Evolutionary conservation across 1,140 invertebrate species (phyloP), one percentile per base, ranked within the genome.

Genomic region (Cyrtorhinus lividipennis): DNA sequence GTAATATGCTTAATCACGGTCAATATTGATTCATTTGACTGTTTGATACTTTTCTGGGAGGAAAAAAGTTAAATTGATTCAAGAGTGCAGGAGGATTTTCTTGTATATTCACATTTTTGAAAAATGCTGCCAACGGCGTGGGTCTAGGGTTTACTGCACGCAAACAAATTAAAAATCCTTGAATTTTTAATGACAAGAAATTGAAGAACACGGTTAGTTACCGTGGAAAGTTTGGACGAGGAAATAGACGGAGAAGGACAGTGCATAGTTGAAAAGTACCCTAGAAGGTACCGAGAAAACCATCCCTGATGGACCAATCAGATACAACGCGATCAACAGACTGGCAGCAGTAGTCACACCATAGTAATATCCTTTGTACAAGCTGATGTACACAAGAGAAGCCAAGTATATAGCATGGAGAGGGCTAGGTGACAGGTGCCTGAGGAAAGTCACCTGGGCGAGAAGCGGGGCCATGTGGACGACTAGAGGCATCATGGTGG

Each of bases 181-280:
- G n/a, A n/a, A n/a, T n/a, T n/a, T n/a, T n/a, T n/a, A n/a, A n/a
- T n/a, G n/a, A n/a, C n/a, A n/a, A n/a, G n/a, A n/a, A n/a, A n/a
- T n/a, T n/a, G n/a, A n/a, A n/a, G n/a, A 38, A 56, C 1, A 57
- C 3, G 24, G 1, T 57, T 24, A 57, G 24, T 24, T 15, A 15
- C 23, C 24, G 15, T 57, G 20, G 24, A 57, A 57, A 57, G 64
- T 62, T 56, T 57, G 53, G n/a, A 58, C 59, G 38, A 65, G 48
- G 24, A 65, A 65, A 59, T 65, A 65, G 20, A 65, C 57, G 48
- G 64, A 65, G 38, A 65, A 65, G 18, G 64, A 62, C 10, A 65
- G 23, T 20, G 64, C 45, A 53, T 65, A 65, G n/a, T 61, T 62
- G 44, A 65, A 65, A 38, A 65, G 48, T 59, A 62, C 64, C 25